phyloP scores from a whole-genome alignment of 2,113 vertebrate species.

The Daubentonia madagascariensis region DNA sequence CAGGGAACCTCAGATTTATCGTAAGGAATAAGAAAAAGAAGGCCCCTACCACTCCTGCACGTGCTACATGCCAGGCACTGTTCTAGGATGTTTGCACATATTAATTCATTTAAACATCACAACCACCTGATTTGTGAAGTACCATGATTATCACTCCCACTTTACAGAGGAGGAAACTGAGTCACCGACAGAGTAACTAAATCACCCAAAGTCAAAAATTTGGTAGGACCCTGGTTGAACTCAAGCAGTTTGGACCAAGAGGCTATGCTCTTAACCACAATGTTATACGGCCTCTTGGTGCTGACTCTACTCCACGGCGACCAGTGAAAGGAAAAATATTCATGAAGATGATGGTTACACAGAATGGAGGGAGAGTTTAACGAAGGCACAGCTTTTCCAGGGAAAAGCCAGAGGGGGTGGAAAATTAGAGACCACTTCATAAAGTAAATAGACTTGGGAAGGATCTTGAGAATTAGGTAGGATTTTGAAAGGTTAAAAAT shows the following conservation, averaged over 20 bases:
- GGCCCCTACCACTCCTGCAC: rapidly evolving
- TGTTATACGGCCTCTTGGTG: background rate
- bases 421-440: background rate
- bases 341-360: background rate
- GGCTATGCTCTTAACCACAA: background rate
- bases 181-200: background rate
- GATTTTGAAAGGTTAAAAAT: background rate
- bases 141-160: background rate
- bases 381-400: background rate
- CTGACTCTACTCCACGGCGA: background rate
- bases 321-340: background rate
- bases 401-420: background rate
- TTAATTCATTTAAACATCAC: background rate
- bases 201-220: background rate
- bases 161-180: background rate
- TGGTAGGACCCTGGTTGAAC: background rate
- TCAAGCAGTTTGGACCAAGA: background rate
- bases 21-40: background rate
- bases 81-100: background rate
- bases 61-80: rapidly evolving
- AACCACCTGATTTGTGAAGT: background rate
- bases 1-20: background rate
- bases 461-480: background rate
- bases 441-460: background rate
- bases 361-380: background rate